Base-by-base conservation (phyloP, 2,888 invertebrate species). In the Drosophila parthenogenetica region DNA sequence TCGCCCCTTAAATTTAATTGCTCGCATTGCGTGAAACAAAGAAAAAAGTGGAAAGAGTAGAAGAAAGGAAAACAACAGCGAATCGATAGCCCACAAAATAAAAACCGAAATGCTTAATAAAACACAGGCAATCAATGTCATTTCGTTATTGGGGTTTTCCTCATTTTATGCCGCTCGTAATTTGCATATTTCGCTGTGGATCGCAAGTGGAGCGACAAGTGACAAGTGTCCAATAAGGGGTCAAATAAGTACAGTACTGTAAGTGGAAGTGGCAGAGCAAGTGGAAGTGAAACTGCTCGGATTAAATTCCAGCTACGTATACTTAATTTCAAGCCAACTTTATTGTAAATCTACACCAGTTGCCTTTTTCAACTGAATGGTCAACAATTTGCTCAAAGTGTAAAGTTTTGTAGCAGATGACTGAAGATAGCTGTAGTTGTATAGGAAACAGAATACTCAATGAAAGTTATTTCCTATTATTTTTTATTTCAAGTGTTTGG, bases 61-160 rank as follows among this genome's bases (percentile, higher is more conserved):
- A 1, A 46, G 25, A 4, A 35, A 25, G 22, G 4, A 13, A 13
- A 35, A 11, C 13, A 13, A 35, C 29, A 29, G 8, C 29, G 35
- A 48, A 58, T 48, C 46, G 58, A 58, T 43, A 25, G 25, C 16
- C 39, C 48, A 48, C 58, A 53, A 57, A 53, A 45, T 29, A 32
- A 17, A 57, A 42, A 14, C 35, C 35, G 35, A 43, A 57, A 57
- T 51, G 54, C 40, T 51, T 48, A 65, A 65, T 57, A 65, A 75
- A 55, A 49, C 32, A 53, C 45, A 11, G 39, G 53, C 83, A 86
- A 83, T 86, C 80, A 81, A 70, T 76, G 73, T 80, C 73, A 22
- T 14, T 22, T 35, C 32, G 14, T 17, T 35, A 25, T 42, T 40
- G 25, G 8, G 25, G 5, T n/a, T 32, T 16, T 19, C 32, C 13